A percentile compares a stretch with the other conserved stretches of the same genome.
Conservation (phyloP, 2,113 vertebrate genomes). For the Ctenodactylus gundi region DNA sequence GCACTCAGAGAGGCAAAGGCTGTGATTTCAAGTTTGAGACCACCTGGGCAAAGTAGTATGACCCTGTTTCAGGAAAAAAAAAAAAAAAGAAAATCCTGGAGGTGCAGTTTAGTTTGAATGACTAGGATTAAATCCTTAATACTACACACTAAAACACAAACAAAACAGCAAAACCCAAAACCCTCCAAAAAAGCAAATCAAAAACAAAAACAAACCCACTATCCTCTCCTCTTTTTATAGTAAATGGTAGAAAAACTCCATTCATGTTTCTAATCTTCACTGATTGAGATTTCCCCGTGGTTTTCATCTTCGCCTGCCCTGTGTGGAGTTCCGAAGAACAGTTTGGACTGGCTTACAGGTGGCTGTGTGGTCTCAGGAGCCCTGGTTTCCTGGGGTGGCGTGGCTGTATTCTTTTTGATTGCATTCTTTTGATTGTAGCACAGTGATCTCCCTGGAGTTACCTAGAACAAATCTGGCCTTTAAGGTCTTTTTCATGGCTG, state of each 20-base stretch:
- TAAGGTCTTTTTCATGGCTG: background rate
- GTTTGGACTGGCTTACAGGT: background rate
- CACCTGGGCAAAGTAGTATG: too few relatives aligned
- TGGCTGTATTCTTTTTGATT: background rate
- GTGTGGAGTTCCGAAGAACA: background rate
- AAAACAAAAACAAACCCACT: background rate
- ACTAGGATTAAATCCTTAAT: too few relatives aligned
- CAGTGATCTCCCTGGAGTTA: background rate
- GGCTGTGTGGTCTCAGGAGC: background rate
- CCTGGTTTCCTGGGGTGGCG: background rate
- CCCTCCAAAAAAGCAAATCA: too few relatives aligned
- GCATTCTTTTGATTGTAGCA: background rate
- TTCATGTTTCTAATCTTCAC: background rate
- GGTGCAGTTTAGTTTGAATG: too few relatives aligned
- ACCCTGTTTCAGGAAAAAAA: too few relatives aligned
- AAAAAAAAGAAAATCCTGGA: too few relatives aligned
- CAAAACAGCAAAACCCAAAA: too few relatives aligned
- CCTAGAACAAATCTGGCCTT: too few relatives aligned
- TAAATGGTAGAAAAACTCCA: background rate
- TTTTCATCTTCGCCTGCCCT: background rate
- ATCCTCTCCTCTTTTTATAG: background rate
- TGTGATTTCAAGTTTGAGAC: too few relatives aligned
- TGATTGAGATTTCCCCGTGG: background rate
- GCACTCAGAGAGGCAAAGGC: too few relatives aligned
- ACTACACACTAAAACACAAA: too few relatives aligned